Conservation (phyloP, 2,797 vertebrate species). For the Dendrocincla fuliginosa region DNA sequence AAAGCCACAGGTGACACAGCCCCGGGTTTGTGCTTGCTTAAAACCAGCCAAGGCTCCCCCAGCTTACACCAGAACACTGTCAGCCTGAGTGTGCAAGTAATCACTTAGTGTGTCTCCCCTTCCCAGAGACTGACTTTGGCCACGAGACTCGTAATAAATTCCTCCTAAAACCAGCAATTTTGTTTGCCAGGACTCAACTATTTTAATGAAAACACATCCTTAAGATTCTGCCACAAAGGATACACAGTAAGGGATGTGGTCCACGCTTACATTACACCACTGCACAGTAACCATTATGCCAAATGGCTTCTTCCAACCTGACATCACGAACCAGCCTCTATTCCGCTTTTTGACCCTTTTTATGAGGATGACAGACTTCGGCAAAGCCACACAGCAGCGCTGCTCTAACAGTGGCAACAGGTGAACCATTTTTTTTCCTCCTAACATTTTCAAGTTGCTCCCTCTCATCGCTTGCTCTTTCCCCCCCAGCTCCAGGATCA, state of each 20-base stretch:
- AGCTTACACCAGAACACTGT: not conserved
- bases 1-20: not conserved
- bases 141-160: not conserved
- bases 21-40: accelerated
- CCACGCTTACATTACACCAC: not conserved
- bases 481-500: not conserved
- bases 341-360: not conserved
- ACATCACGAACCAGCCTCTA: not conserved
- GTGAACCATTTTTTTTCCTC: not conserved
- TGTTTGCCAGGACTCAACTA: not conserved
- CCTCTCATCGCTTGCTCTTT: not conserved
- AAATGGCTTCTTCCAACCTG: not conserved
- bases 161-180: not conserved
- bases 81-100: not conserved
- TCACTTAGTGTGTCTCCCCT: not conserved
- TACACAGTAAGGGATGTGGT: not conserved
- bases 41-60: not conserved
- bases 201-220: not conserved
- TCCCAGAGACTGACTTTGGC: not conserved
- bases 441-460: not conserved
- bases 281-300: not conserved
- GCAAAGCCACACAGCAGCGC: not conserved
- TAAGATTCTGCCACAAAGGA: not conserved
- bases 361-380: not conserved
- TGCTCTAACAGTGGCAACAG: not conserved